Evolutionary conservation across 2,113 vertebrate species (phyloP), one percentile per base, ranked within the genome.

Genomic region (Fulmarus glacialis): DNA sequence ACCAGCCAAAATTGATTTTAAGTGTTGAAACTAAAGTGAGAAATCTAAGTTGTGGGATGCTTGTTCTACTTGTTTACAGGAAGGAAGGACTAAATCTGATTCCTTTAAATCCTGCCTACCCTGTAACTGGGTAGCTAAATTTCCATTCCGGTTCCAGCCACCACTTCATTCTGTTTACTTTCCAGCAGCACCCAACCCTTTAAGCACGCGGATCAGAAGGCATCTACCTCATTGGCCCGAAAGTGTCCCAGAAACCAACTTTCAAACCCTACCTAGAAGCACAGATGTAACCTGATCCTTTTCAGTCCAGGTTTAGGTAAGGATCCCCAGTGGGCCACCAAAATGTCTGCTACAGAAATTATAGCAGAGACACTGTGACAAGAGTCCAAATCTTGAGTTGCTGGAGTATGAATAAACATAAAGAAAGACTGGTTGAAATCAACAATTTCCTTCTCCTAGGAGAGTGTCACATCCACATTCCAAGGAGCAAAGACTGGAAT

Each of bases 181-280:
- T 53, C 15, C 59, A 70, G 34, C 6, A 72, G 8, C 21, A 50
- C 7, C 15, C 29, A 92, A 47, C 4, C 4, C 16, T 78, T 47
- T 52, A 47, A 87, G 36, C 18, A 24, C 5, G 6, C 1, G 0
- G 32, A 62, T 23, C 15, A 55, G 42, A 77, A 78, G 32, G 2
- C 2, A 19, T 12, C 6, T 78, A 42, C 17, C 16, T 78, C 32
- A 26, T 5, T n/a, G 7, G 3, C 20, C 15, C 1, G 3, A 30
- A 84, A 62, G 2, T 20, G 9, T 84, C 50, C 64, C 2, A 7
- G 48, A 70, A 91, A 70, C 1, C 20, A 53, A 10, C 16, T 84
- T 87, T 32, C 9, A 45, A 4, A 21, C 18, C 17, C 9, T 55
- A 30, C 9, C 9, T 30, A 12, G 40, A 36, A 64, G 6, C 0